phyloP scores from a whole-genome alignment of 2,113 vertebrate genomes.

The Spea multiplicata region DNA sequence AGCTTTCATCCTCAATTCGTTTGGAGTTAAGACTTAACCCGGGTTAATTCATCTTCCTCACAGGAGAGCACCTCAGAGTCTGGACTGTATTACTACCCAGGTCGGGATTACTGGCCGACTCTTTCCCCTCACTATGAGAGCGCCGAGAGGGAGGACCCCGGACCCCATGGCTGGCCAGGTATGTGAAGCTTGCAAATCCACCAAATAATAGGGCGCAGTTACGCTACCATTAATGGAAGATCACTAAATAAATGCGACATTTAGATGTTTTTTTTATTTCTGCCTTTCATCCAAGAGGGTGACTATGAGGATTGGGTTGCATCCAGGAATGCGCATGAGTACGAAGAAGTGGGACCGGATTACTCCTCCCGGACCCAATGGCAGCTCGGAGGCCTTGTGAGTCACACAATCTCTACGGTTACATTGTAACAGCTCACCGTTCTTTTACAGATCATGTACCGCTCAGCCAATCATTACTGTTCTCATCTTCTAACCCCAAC shows the following conservation, averaged over 20 bases:
- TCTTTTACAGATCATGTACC: neutral
- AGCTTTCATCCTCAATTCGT: too few relatives aligned
- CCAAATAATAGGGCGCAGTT: too few relatives aligned
- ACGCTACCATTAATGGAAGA: too few relatives aligned
- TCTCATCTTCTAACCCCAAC: neutral
- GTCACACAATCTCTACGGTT: neutral
- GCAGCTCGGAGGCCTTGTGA: neutral
- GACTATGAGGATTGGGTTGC: conserved; percentile 36
- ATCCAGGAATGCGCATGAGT: conserved; percentile 54
- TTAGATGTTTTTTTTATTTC: neutral
- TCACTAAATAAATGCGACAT: neutral
- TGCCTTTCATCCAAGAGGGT: conserved; percentile 6
- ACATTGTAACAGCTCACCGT: neutral
- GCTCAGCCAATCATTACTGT: neutral
- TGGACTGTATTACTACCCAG: conserved; percentile 65
- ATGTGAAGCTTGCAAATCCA: neutral
- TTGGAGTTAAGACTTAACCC: too few relatives aligned
- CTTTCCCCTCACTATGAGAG: conserved; percentile 61
- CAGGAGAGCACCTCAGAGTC: conserved; percentile 54
- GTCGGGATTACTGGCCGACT: conserved; percentile 53
- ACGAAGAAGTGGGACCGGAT: conserved; percentile 53
- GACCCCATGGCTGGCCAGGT: conserved; percentile 18
- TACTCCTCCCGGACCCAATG: conserved; percentile 17
- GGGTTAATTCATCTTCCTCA: neutral
- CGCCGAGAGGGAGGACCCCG: conserved; percentile 53